Evolutionary conservation across 1,140 invertebrate species (phyloP).

Genomic region (Drosophila oshimai): DNA sequence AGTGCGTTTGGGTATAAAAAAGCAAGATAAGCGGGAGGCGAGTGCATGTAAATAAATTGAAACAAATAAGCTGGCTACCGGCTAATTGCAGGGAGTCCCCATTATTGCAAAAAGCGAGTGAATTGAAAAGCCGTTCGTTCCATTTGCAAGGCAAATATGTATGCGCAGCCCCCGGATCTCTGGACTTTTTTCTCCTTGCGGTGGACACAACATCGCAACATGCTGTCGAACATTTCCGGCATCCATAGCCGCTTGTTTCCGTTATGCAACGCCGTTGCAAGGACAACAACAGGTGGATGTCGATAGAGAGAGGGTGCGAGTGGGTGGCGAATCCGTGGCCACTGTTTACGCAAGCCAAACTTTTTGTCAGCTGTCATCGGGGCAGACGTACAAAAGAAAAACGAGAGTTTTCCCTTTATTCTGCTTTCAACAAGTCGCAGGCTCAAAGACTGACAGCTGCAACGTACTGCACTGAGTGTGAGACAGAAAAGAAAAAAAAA

Average conservation of each 20-base stretch:
- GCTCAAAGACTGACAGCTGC: conserved; percentile 42
- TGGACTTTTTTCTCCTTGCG: conserved; percentile 12
- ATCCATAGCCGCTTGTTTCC: conserved; percentile 51
- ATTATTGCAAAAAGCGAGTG: background rate
- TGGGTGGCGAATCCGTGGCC: conserved; percentile 28
- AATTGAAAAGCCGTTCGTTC: conserved; percentile 54
- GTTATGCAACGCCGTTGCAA: conserved; percentile 54
- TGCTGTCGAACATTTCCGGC: conserved; percentile 80
- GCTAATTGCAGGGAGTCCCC: conserved; percentile 60
- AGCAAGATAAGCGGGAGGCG: conserved; percentile 58
- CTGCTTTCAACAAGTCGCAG: conserved; percentile 2
- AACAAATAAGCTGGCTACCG: conserved; percentile 65
- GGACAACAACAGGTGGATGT: conserved; percentile 70
- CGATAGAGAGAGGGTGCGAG: conserved; percentile 8
- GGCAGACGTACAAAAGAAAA: conserved; percentile 64
- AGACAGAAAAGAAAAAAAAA: background rate
- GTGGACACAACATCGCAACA: conserved; percentile 61
- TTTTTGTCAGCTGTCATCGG: conserved; percentile 73
- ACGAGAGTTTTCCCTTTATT: conserved; percentile 27
- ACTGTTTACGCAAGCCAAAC: conserved; percentile 59
- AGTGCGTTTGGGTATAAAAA: conserved; percentile 73
- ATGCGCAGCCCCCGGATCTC: background rate
- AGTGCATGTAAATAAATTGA: conserved; percentile 67
- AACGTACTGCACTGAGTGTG: conserved; percentile 24
- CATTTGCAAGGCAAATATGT: conserved; percentile 60